A percentile compares a stretch with the other conserved stretches of the same genome.
These are phyloP conservation scores for Phycodurus eques DNA, from an alignment of 2,113 vertebrate species.

Conservation along the genomic window DNA sequence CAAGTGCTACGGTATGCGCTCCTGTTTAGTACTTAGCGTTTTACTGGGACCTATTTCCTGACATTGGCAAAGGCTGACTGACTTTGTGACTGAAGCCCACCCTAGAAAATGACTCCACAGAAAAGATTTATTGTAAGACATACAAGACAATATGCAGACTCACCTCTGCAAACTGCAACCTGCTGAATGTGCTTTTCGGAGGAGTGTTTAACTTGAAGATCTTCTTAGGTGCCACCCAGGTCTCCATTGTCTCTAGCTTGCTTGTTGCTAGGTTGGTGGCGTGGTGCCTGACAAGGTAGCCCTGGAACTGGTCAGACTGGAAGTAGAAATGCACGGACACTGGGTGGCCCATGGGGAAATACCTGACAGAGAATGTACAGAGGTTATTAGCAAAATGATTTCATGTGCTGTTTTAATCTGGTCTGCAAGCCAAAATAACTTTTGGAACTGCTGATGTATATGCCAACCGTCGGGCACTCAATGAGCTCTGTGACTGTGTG, in stretches of 20 bases:
- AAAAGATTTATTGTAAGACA: neutral
- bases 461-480: constrained; percentile 40
- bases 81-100: constrained; percentile 30
- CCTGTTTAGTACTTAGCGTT: neutral
- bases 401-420: constrained; percentile 21
- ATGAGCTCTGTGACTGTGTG: constrained; percentile 46
- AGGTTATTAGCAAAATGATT: constrained; percentile 36
- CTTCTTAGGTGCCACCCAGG: constrained; percentile 92
- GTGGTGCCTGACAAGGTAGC: constrained; percentile 90
- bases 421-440: constrained; percentile 7
- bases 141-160: constrained; percentile 19
- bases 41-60: constrained; percentile 40
- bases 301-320: constrained; percentile 94
- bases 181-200: constrained; percentile 82
- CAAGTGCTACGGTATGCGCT: constrained; percentile 12
- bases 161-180: constrained; percentile 93
- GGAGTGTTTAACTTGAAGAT: constrained; percentile 86
- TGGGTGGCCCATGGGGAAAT: constrained; percentile 92
- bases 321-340: constrained; percentile 95
- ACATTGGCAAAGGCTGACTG: constrained; percentile 31
- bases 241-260: constrained; percentile 94
- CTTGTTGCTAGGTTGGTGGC: constrained; percentile 94
- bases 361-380: constrained; percentile 72
- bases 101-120: constrained; percentile 12
- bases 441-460: constrained; percentile 49